These are phyloP conservation scores for Squalus acanthias DNA, from an alignment of 2,797 vertebrate genomes.

Conservation along the genomic window DNA sequence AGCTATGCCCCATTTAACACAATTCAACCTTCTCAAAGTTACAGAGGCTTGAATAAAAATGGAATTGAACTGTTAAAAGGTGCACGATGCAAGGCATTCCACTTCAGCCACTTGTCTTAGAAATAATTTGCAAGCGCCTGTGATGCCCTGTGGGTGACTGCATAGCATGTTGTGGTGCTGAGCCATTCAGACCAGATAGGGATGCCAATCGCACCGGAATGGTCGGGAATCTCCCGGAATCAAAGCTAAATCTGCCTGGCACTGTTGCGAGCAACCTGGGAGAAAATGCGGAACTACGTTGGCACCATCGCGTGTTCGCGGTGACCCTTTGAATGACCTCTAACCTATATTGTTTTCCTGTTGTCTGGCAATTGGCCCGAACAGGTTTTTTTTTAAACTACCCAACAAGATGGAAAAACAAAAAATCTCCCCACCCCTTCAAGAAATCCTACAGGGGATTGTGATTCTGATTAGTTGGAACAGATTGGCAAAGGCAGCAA, in stretches of 20 bases:
- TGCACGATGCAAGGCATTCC: neutral
- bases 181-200: neutral
- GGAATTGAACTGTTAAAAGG: conserved; percentile 2
- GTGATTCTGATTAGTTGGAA: too few species aligned
- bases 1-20: conserved; percentile 35
- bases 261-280: neutral
- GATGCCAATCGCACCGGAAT: neutral
- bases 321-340: neutral
- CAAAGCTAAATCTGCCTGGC: neutral
- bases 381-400: too few species aligned
- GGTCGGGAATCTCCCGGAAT: neutral
- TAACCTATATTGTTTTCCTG: neutral
- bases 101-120: neutral
- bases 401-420: too few species aligned
- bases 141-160: neutral
- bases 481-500: too few species aligned
- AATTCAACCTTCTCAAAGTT: conserved; percentile 35
- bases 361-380: too few species aligned
- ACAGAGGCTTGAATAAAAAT: conserved; percentile 20
- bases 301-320: too few species aligned
- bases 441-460: too few species aligned
- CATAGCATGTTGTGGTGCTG: neutral
- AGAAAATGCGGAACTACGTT: neutral
- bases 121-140: neutral
- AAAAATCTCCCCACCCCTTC: too few species aligned